Percentiles rank a stretch among this genome's conserved stretches.
phyloP scores from a whole-genome alignment of 2,113 vertebrate genomes.

The Bambusicola thoracicus region DNA sequence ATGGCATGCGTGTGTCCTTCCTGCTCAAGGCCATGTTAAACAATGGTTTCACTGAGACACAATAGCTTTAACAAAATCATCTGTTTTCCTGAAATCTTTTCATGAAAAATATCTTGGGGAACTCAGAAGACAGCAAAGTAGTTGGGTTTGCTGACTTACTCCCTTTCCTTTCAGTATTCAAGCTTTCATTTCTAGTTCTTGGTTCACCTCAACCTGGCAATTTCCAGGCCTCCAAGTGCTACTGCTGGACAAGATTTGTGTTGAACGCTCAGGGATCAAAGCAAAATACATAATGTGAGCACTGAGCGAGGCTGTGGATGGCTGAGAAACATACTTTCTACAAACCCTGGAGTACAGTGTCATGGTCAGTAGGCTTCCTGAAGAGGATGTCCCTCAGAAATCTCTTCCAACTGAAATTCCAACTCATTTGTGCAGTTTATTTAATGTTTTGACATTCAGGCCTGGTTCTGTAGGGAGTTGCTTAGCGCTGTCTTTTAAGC shows the following conservation, averaged over 20 bases:
- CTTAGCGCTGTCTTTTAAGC: not conserved
- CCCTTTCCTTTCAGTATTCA: not conserved
- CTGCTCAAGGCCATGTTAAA: not conserved
- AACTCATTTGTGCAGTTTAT: not conserved
- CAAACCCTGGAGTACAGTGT: not conserved
- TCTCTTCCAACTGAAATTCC: not conserved
- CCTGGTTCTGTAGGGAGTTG: not conserved
- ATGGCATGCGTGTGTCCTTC: not conserved
- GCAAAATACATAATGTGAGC: not conserved
- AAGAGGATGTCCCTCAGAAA: not conserved
- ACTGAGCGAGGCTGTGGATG: not conserved
- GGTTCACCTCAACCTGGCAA: not conserved
- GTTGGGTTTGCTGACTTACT: not conserved
- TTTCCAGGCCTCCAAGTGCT: not conserved
- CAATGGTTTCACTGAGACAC: not conserved
- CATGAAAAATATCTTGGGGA: accelerated
- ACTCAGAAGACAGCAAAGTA: not conserved
- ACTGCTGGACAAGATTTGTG: not conserved
- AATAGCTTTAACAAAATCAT: not conserved
- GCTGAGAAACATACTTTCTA: not conserved
- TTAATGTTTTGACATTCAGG: not conserved
- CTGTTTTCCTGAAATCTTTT: not conserved
- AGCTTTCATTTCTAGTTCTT: not conserved
- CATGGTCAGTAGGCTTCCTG: not conserved
- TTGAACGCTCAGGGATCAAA: not conserved